Conservation (phyloP, 2,888 invertebrate genomes). For the Onchidella celtica region DNA sequence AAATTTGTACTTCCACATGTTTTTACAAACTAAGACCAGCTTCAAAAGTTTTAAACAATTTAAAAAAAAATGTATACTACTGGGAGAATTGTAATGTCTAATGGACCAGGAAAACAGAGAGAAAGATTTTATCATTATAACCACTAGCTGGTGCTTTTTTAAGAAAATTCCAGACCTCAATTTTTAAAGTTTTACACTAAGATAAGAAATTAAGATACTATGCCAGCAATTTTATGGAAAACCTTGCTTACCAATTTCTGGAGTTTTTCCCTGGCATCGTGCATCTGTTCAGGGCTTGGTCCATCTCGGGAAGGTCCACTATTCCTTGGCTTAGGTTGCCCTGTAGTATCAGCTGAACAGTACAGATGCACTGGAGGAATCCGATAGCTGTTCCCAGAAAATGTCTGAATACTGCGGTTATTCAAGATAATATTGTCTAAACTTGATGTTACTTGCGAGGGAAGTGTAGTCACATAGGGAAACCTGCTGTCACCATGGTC, state of each 20-base stretch:
- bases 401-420: not conserved
- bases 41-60: no score
- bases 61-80: no score
- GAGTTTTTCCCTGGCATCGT: slow-evolving; percentile 18
- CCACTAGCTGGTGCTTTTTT: no score
- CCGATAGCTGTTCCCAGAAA: not conserved
- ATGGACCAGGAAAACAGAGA: no score
- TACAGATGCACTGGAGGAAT: not conserved
- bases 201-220: no score
- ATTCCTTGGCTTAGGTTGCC: not conserved
- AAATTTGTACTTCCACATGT: no score
- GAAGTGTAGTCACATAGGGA: not conserved
- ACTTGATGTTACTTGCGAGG: not conserved
- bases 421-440: not conserved
- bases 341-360: not conserved
- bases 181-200: no score
- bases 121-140: no score
- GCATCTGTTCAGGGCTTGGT: slow-evolving; percentile 41
- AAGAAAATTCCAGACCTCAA: no score
- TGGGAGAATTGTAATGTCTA: no score
- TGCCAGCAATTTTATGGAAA: no score
- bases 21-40: no score
- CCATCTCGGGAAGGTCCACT: slow-evolving; percentile 25
- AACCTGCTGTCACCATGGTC: not conserved
- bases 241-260: slow-evolving; percentile 25